These are phyloP conservation scores for Acyrthosiphon pisum DNA, from an alignment of 1,140 invertebrate species.

Conservation along the genomic window DNA sequence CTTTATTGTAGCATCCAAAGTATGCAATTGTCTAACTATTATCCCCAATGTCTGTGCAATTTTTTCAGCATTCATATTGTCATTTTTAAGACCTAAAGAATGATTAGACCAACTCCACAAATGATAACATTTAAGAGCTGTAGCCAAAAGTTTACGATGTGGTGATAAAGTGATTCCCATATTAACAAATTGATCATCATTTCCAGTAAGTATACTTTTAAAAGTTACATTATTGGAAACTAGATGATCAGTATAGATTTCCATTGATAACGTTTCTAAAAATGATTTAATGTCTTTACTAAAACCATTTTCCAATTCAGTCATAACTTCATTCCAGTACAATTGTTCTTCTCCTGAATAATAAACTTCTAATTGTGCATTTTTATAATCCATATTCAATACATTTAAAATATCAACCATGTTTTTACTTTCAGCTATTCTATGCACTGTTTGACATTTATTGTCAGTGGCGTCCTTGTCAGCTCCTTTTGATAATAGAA, in stretches of 20 bases:
- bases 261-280: slow-evolving; percentile 46
- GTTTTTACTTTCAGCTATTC: slow-evolving; percentile 47
- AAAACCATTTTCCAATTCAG: slow-evolving; percentile 50
- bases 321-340: slow-evolving; percentile 47
- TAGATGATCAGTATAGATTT: background rate
- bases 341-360: background rate
- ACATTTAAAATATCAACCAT: slow-evolving; percentile 36
- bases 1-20: slow-evolving; percentile 23
- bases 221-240: slow-evolving; percentile 28
- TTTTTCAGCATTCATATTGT: background rate
- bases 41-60: slow-evolving; percentile 3
- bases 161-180: slow-evolving; percentile 42
- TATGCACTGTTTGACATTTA: background rate
- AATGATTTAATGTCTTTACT: slow-evolving; percentile 29
- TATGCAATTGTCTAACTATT: slow-evolving; percentile 29
- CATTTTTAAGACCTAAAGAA: background rate
- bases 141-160: slow-evolving; percentile 12
- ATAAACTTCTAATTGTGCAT: background rate
- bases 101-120: background rate
- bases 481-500: slow-evolving; percentile 21
- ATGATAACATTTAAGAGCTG: slow-evolving; percentile 36
- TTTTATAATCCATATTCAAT: background rate
- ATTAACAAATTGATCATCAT: background rate
- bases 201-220: slow-evolving; percentile 34
- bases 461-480: background rate